Evolutionary conservation across 2,888 invertebrate genomes (phyloP).

Genomic region (Zonitis immaculata): DNA sequence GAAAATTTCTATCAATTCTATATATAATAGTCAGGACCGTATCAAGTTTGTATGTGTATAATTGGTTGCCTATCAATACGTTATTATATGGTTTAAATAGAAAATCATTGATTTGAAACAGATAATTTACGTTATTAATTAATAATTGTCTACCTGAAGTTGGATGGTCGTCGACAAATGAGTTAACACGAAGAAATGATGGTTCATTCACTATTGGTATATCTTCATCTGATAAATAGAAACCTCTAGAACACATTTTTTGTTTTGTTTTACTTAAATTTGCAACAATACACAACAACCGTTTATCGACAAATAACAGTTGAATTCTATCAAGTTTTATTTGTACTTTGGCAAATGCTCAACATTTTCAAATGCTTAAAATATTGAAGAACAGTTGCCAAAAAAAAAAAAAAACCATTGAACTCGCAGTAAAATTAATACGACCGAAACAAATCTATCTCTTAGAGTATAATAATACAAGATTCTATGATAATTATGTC

Average conservation of each 20-base stretch:
- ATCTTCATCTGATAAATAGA: conserved; percentile 34
- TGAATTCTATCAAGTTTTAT: background rate
- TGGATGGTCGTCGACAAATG: conserved; percentile 38
- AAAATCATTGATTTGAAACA: no score
- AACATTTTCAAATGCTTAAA: background rate
- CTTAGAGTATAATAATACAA: no score
- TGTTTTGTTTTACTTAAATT: background rate
- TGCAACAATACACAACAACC: background rate
- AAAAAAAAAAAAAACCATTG: background rate
- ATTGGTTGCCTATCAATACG: background rate
- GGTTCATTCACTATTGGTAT: conserved; percentile 34
- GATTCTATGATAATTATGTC: no score
- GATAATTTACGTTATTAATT: no score
- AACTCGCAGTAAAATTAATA: no score
- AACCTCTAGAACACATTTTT: conserved; percentile 43
- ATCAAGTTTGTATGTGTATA: background rate
- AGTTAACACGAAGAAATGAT: conserved; percentile 38
- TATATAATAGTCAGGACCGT: background rate
- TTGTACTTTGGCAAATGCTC: background rate
- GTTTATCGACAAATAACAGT: background rate
- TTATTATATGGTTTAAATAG: background rate
- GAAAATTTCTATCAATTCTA: background rate
- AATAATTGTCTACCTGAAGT: conserved; percentile 1
- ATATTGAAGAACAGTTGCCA: background rate
- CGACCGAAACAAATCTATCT: no score